These are phyloP conservation scores for Tamandua tetradactyla DNA, from an alignment of 2,797 vertebrate species.

Conservation along the genomic window DNA sequence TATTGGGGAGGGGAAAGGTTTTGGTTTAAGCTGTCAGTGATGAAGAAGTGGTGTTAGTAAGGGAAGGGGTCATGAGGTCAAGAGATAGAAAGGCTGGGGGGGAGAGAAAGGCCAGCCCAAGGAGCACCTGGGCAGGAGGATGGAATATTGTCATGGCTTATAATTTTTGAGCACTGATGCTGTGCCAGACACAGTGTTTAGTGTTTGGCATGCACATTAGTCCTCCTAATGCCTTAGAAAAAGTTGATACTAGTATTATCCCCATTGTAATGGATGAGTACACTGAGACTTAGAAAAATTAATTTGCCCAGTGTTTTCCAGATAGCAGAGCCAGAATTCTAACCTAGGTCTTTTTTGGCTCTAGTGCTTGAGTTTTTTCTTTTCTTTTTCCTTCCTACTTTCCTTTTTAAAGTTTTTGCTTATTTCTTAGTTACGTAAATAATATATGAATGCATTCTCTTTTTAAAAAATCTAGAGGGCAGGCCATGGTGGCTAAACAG, in stretches of 20 bases:
- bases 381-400: not conserved
- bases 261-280: not conserved
- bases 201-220: not conserved
- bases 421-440: not conserved
- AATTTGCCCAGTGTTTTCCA: not conserved
- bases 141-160: not conserved
- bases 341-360: not conserved
- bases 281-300: not conserved
- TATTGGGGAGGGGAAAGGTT: not conserved
- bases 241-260: not conserved
- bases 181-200: not conserved
- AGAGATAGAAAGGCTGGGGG: not conserved
- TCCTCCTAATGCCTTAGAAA: not conserved
- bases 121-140: not conserved
- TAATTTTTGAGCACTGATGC: not conserved
- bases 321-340: conserved; percentile 1
- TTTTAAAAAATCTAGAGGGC: too few relatives aligned
- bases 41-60: not conserved
- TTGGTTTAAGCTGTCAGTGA: not conserved
- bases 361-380: not conserved
- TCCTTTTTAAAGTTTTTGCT: not conserved
- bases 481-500: too few relatives aligned
- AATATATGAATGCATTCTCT: not conserved
- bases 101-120: not conserved
- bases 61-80: not conserved